phyloP scores from a whole-genome alignment of 2,797 vertebrate species.

The Coracias cyanogaster region DNA sequence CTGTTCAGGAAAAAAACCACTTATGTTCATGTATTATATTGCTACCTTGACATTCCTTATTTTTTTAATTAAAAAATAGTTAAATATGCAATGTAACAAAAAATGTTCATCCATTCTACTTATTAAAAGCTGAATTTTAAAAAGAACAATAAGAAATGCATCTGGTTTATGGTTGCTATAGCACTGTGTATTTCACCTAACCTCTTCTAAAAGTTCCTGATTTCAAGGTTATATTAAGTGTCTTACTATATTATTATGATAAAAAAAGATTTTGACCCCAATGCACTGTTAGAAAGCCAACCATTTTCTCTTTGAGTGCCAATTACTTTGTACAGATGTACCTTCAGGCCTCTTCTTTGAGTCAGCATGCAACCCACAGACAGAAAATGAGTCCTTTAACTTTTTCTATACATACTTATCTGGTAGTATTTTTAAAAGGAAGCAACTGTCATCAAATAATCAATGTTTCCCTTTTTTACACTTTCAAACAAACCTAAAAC shows the following conservation, averaged over 20 bases:
- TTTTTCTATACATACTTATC: slow-evolving; percentile 34
- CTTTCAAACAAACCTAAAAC: background rate
- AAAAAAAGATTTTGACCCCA: slow-evolving; percentile 53
- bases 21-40: background rate
- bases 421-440: slow-evolving; percentile 27
- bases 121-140: slow-evolving; percentile 22
- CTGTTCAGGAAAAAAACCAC: background rate
- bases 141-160: slow-evolving; percentile 2
- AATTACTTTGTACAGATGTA: slow-evolving; percentile 74
- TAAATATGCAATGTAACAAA: background rate
- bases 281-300: slow-evolving; percentile 67
- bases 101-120: background rate
- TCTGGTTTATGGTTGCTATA: slow-evolving; percentile 4
- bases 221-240: slow-evolving; percentile 60
- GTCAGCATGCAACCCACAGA: slow-evolving; percentile 50
- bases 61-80: background rate
- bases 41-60: background rate
- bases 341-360: slow-evolving; percentile 56
- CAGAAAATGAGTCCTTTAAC: slow-evolving; percentile 64
- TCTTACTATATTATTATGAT: slow-evolving; percentile 53
- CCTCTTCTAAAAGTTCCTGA: slow-evolving; percentile 60
- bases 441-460: slow-evolving; percentile 11
- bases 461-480: background rate
- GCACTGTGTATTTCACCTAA: slow-evolving; percentile 34
- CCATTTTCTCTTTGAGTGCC: slow-evolving; percentile 74